Conservation (phyloP, 2,113 vertebrate species). For the Danionella cerebrum region DNA sequence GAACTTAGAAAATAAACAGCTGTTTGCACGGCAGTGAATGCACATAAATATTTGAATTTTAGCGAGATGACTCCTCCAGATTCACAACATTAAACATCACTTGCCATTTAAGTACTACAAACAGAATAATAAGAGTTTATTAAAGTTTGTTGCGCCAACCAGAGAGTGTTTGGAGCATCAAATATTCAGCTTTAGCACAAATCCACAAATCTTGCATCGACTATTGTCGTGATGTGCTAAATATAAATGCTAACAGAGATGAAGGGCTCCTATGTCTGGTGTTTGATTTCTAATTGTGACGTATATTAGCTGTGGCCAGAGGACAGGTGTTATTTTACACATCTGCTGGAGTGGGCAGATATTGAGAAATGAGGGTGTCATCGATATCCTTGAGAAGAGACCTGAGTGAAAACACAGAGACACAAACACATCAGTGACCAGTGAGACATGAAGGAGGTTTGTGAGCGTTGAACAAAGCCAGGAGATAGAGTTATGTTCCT, state of each 20-base stretch:
- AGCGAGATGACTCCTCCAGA: neutral
- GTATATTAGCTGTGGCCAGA: neutral
- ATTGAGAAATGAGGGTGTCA: constrained; percentile 31
- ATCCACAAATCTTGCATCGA: neutral
- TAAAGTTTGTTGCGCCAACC: neutral
- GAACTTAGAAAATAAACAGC: constrained; percentile 5
- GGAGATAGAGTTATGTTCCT: constrained; percentile 24
- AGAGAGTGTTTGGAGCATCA: neutral
- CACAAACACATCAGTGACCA: neutral
- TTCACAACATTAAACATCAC: neutral
- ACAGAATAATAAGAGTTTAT: no score
- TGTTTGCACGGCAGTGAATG: neutral
- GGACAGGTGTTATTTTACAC: neutral
- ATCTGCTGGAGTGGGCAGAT: neutral
- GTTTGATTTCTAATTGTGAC: neutral
- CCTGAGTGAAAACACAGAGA: neutral
- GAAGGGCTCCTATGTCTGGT: neutral
- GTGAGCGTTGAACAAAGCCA: neutral
- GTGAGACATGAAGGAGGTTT: constrained; percentile 12
- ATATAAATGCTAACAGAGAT: constrained; percentile 22
- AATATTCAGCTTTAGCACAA: neutral
- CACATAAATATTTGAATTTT: neutral
- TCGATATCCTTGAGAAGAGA: constrained; percentile 27
- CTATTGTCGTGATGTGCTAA: neutral
- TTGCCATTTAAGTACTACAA: neutral